Evolutionary conservation across 1,140 invertebrate genomes (phyloP), one percentile per base, ranked within the genome.

Genomic region (Hermetia illucens): DNA sequence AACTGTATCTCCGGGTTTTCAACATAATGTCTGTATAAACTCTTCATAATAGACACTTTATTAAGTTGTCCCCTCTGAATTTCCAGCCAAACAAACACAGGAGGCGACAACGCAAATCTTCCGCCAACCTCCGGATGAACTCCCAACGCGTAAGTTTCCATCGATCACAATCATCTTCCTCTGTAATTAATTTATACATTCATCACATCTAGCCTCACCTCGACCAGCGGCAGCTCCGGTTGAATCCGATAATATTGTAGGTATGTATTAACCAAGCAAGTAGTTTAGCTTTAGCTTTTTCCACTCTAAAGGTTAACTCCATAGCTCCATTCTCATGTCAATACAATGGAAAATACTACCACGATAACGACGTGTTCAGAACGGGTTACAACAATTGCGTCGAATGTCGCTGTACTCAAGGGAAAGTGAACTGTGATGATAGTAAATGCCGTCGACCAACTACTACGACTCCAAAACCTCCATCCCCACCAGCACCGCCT

Each of bases 351-450:
- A 51, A 62, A 43, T 57, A 52, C 34, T 78, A 75, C 55, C 53
- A 62, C 2, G 73, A 79, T 37, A 32, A 37, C 27, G 44, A 49
- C 25, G 33, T 44, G 16, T 49, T 49, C 19, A 43, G 25, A 2
- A 44, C 19, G 5, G 73, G 74, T 9, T 68, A 76, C 39, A 71
- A 75, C 51, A 64, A 64, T 39, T 82, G 79, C 54, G 74, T 73
- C 0, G 60, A 68, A 17, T 81, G 79, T 50, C 62, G 62, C 33
- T 82, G 79, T 49, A 54, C 50, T 27, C 43, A 49, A 10, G 71
- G 74, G 5, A 59, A 65, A 17, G 66, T 75, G 21, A 68, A 68
- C 38, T 81, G 78, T 39, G 24, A 34, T 15, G 36, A 42, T 5
- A 19, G 33, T 1, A 20, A 20, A 16, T 34, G 43, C 30, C 40